Base-by-base conservation (phyloP, 2,888 invertebrate species). In the Neria commutata region DNA sequence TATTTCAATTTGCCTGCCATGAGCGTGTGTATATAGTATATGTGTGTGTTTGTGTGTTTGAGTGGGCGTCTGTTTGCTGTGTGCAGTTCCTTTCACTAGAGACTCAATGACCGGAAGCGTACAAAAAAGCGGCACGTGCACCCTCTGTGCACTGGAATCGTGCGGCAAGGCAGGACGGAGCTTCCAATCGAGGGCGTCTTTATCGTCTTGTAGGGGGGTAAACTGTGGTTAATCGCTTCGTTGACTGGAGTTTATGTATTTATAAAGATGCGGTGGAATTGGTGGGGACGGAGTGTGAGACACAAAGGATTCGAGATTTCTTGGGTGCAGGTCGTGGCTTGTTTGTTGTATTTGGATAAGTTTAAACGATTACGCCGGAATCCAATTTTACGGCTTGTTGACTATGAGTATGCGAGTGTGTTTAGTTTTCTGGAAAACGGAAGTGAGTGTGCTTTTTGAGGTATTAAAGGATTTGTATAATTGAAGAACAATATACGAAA, bases 81-180 rank as follows among this genome's bases (percentile, higher is more conserved):
- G 40, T 40, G 21, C 34, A 46, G 21, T 49, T 55, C 42, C 47
- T 23, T 54, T 46, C 58, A 63, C 58, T 61, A 53, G 63, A 67
- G 68, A 68, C 65, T 73, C 76, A 77, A 74, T 78, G 77, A 77
- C 77, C 78, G 73, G 73, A 78, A 79, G 73, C 69, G 71, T 73
- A 67, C 54, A 61, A 57, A 54, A 56, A 60, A 54, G 56, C 34
- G 60, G 52, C 60, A 64, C 64, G 62, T 65, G 59, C 56, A 54
- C 60, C 71, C 6, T 23, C 46, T 21, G n/a, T n/a, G n/a, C n/a
- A n/a, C n/a, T n/a, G n/a, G n/a, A n/a, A n/a, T n/a, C 37, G n/a
- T 37, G 37, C 37, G 29, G 21, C 21, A 21, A 42, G 6, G 3
- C 19, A n/a, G 29, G 5, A 19, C 5, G 46, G 21, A 5, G 46